Evolutionary conservation across 2,888 invertebrate genomes (phyloP).

Genomic region (Norana najaformis): DNA sequence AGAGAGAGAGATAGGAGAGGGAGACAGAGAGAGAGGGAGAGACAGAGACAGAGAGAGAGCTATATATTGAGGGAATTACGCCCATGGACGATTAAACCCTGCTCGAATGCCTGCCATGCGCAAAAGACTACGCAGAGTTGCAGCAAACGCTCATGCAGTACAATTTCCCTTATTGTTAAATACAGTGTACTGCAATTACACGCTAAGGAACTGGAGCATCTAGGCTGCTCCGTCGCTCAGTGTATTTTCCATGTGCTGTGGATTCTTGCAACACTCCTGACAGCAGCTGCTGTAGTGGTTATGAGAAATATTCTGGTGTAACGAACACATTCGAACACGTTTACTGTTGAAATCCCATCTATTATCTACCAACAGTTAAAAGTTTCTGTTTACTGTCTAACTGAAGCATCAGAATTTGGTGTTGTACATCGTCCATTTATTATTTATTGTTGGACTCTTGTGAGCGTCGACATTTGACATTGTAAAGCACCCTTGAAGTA

Average conservation of each 20-base stretch:
- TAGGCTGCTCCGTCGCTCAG: not conserved
- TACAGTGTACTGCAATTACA: not conserved
- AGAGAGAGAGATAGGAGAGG: not conserved
- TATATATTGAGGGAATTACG: not conserved
- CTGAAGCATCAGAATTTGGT: not conserved
- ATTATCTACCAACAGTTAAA: too few species aligned
- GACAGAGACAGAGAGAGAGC: too few species aligned
- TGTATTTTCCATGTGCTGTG: not conserved
- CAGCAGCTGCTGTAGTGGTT: not conserved
- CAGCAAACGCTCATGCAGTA: not conserved
- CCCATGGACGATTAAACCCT: not conserved
- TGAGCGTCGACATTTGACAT: too few species aligned
- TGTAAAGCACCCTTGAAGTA: too few species aligned
- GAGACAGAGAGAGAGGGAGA: not conserved
- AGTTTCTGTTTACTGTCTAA: too few species aligned
- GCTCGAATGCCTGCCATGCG: not conserved
- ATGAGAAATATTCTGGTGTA: too few species aligned
- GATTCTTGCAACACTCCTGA: not conserved
- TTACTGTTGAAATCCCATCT: too few species aligned
- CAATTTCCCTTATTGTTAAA: not conserved
- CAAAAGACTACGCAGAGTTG: not conserved
- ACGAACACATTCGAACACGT: too few species aligned
- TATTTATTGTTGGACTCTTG: too few species aligned
- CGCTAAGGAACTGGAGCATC: not conserved
- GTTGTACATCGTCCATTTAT: too few species aligned